Percentiles rank a stretch among this genome's conserved stretches.
Conservation (phyloP, 2,888 invertebrate species). For the Clistopyga incitator region DNA sequence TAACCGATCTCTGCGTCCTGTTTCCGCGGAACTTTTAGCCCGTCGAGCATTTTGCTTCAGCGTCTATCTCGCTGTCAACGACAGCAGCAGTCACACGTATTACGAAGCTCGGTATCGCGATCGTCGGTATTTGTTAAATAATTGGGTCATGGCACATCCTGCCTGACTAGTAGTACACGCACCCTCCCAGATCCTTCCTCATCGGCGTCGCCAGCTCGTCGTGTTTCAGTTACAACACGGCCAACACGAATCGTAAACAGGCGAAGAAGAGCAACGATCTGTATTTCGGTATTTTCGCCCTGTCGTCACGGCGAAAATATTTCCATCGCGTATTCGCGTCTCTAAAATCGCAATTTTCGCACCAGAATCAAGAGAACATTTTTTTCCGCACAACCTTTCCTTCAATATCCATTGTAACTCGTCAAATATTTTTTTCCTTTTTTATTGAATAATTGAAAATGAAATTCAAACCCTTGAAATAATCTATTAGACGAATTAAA, state of each 20-base stretch:
- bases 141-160: slow-evolving; percentile 65
- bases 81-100: slow-evolving; percentile 20
- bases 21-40: neutral
- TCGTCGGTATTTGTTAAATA: slow-evolving; percentile 48
- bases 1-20: neutral
- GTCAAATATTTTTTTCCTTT: too few species aligned
- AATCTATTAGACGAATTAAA: too few species aligned
- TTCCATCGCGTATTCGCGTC: neutral
- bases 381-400: too few species aligned
- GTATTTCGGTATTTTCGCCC: slow-evolving; percentile 15
- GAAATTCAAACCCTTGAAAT: too few species aligned
- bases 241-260: too few species aligned
- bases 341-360: too few species aligned
- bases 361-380: too few species aligned
- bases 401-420: too few species aligned
- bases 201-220: neutral
- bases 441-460: too few species aligned
- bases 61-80: neutral
- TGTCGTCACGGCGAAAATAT: slow-evolving; percentile 26
- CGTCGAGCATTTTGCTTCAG: neutral
- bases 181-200: neutral
- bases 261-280: too few species aligned
- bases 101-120: slow-evolving; percentile 49
- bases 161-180: neutral
- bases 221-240: neutral